Evolutionary conservation across 2,888 invertebrate genomes (phyloP).

Genomic region (Dusona sp.): DNA sequence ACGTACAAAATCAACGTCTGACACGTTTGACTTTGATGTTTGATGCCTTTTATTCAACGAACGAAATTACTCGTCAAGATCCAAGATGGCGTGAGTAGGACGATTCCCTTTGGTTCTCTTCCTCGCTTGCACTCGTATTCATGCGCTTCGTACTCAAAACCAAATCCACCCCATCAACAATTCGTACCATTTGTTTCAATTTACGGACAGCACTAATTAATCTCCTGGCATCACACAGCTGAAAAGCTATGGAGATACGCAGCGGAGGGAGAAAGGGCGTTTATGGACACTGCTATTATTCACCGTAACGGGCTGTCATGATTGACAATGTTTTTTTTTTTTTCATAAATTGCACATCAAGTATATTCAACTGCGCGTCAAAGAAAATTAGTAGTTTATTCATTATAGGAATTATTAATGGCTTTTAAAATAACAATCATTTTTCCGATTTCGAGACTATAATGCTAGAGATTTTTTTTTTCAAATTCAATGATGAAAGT

Average conservation of each 20-base stretch:
- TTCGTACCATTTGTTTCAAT: slow-evolving; percentile 86
- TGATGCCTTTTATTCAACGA: not conserved
- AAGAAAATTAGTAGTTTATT: not conserved
- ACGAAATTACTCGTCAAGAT: slow-evolving; percentile 44
- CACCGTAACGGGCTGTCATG: not conserved
- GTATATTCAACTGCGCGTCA: slow-evolving; percentile 20
- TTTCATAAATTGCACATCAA: not conserved
- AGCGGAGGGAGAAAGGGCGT: slow-evolving; percentile 32
- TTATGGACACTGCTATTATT: slow-evolving; percentile 9
- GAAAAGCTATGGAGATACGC: slow-evolving; percentile 62
- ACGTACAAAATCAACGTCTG: slow-evolving; percentile 25
- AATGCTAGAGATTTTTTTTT: not conserved
- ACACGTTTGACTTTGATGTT: slow-evolving; percentile 12
- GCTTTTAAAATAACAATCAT: not conserved
- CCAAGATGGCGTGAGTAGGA: slow-evolving; percentile 84
- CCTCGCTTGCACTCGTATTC: not conserved
- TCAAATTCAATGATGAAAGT: not conserved
- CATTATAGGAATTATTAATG: slow-evolving; percentile 7
- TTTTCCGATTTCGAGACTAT: not conserved
- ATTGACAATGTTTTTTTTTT: not conserved
- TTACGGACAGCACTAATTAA: slow-evolving; percentile 84
- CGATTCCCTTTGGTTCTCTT: slow-evolving; percentile 84
- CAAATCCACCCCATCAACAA: slow-evolving; percentile 43
- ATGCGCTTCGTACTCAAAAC: slow-evolving; percentile 26
- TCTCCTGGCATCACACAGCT: slow-evolving; percentile 70